Conservation (phyloP, 2,888 invertebrate genomes). For the Rhagophthalmus giganteus region DNA sequence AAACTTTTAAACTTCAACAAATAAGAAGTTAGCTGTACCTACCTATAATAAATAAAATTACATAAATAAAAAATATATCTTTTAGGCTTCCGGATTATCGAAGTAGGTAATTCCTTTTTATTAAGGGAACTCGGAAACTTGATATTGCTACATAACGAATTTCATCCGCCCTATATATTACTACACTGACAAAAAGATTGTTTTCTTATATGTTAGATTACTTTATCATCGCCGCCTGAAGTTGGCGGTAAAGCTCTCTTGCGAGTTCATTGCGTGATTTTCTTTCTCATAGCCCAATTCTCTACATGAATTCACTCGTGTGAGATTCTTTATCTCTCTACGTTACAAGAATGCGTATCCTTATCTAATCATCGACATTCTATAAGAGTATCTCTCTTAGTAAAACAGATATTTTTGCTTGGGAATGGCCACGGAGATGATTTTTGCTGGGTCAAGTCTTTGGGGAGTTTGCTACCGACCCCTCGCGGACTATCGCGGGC, state of each 20-base stretch:
- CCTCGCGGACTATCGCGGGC: conserved; percentile 35
- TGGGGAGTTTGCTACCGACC: conserved; percentile 39
- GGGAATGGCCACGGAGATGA: conserved; percentile 48
- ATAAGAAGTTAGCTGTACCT: too few species aligned
- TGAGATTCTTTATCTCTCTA: conserved; percentile 36
- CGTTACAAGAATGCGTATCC: conserved; percentile 29
- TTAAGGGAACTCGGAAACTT: conserved; percentile 3
- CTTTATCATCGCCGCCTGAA: conserved; percentile 41
- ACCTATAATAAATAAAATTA: too few species aligned
- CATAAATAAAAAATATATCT: too few species aligned
- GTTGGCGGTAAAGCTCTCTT: conserved; percentile 33
- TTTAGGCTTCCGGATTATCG: too few species aligned
- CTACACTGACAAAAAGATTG: conserved; percentile 28
- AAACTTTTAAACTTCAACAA: too few species aligned
- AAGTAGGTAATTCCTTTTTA: too few species aligned
- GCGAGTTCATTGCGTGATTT: conserved; percentile 44
- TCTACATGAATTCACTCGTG: conserved; percentile 44
- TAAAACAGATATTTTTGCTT: conserved; percentile 47
- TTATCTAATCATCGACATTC: conserved; percentile 33
- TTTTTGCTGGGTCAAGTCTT: conserved; percentile 47
- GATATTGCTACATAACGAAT: background rate
- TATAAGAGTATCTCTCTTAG: conserved; percentile 35
- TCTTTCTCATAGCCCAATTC: conserved; percentile 45
- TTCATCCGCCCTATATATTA: conserved; percentile 10
- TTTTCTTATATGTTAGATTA: conserved; percentile 40